phyloP scores from a whole-genome alignment of 2,888 invertebrate genomes.

The Agonum fuliginosum region DNA sequence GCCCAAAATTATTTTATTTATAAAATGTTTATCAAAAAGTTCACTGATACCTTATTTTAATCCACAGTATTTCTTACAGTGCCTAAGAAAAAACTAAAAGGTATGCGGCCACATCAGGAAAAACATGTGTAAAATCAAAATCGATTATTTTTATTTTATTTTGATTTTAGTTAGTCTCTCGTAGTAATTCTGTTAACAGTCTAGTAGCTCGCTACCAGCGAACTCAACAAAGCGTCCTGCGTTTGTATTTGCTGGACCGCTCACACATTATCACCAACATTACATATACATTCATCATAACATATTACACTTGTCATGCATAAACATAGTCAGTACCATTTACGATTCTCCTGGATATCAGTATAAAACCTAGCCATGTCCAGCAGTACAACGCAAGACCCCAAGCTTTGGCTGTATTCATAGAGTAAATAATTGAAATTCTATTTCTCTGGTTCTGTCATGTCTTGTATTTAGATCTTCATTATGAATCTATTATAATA shows the following conservation, averaged over 20 bases:
- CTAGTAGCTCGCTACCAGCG: slow-evolving; percentile 59
- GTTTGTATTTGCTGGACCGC: slow-evolving; percentile 33
- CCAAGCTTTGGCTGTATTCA: slow-evolving; percentile 57
- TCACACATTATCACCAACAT: slow-evolving; percentile 6
- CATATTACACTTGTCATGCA: neutral
- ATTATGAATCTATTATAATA: slow-evolving; percentile 51
- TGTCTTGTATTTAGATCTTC: slow-evolving; percentile 59
- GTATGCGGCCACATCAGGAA: slow-evolving; percentile 70
- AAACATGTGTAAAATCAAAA: slow-evolving; percentile 60
- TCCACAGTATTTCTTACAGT: slow-evolving; percentile 82
- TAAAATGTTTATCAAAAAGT: slow-evolving; percentile 62
- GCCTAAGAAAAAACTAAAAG: slow-evolving; percentile 86
- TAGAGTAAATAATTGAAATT: slow-evolving; percentile 48
- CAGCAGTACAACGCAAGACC: slow-evolving; percentile 55
- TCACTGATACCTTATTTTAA: slow-evolving; percentile 72
- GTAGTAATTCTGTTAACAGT: slow-evolving; percentile 58
- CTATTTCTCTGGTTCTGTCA: slow-evolving; percentile 58
- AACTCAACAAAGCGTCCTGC: slow-evolving; percentile 54
- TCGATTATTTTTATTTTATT: slow-evolving; percentile 58
- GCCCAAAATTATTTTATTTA: slow-evolving; percentile 47
- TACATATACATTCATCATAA: neutral
- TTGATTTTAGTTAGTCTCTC: slow-evolving; percentile 59
- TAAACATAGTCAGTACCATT: neutral
- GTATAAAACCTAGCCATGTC: neutral
- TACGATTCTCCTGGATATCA: neutral